Evolutionary conservation across 2,888 invertebrate species (phyloP).

Genomic region (Microctonus aethiopoides): DNA sequence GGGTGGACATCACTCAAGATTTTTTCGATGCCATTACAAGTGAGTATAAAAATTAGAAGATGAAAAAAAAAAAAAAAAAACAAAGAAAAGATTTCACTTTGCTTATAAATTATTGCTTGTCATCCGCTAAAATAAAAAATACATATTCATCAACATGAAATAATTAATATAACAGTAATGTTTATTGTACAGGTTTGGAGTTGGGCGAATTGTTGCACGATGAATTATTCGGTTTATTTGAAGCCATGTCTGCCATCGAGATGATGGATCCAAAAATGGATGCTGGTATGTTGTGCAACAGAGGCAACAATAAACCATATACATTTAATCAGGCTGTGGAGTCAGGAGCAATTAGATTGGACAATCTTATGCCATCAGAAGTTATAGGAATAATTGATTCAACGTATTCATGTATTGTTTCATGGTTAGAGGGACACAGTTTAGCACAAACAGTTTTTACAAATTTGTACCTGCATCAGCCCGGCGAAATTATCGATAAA

Average conservation of each 20-base stretch:
- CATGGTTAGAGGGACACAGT: constrained; percentile 97
- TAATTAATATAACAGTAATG: no score
- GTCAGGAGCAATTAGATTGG: constrained; percentile 82
- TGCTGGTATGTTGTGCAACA: constrained; percentile 96
- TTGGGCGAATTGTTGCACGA: constrained; percentile 94
- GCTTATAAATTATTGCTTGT: not conserved
- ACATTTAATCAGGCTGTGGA: constrained; percentile 89
- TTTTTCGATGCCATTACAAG: constrained; percentile 75
- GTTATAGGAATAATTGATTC: constrained; percentile 94
- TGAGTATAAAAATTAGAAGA: constrained; percentile 58
- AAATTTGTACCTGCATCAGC: constrained; percentile 93
- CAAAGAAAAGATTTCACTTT: no score
- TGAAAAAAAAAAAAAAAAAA: no score
- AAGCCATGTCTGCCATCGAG: constrained; percentile 99
- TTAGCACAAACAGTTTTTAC: constrained; percentile 97
- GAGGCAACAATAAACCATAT: constrained; percentile 84
- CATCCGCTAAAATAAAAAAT: no score
- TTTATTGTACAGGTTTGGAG: constrained; percentile 79
- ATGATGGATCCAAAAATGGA: constrained; percentile 99
- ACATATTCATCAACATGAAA: no score
- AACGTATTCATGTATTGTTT: constrained; percentile 91
- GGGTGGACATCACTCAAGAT: constrained; percentile 77
- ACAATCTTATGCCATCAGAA: constrained; percentile 80
- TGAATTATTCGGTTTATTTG: constrained; percentile 90
- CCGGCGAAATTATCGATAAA: constrained; percentile 84